These are phyloP conservation scores for Tetranychus piercei DNA, from an alignment of 2,888 invertebrate genomes.

Conservation along the genomic window DNA sequence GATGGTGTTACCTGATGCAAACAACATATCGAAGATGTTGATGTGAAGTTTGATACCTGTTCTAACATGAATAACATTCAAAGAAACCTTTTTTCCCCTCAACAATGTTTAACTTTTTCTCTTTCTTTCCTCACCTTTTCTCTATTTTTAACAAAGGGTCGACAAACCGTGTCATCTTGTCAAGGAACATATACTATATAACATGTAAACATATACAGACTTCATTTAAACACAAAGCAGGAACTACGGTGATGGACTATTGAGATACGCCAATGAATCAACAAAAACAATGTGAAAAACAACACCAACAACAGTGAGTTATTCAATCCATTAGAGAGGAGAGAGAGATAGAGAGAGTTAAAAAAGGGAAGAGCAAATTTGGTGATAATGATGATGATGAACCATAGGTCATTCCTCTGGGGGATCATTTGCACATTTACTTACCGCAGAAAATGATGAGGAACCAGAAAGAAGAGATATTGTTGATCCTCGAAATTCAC, in stretches of 20 bases:
- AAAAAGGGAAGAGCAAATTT: neutral
- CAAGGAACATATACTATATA: neutral
- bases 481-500: conserved; percentile 9
- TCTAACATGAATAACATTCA: no score
- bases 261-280: neutral
- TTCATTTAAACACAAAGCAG: neutral
- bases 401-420: neutral
- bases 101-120: no score
- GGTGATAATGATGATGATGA: no score
- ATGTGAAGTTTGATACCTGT: no score
- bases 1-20: no score
- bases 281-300: neutral
- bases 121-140: no score
- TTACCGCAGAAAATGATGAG: conserved; percentile 11
- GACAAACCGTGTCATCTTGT: neutral
- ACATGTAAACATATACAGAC: neutral
- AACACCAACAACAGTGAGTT: neutral
- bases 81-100: no score
- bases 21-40: no score
- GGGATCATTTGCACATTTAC: neutral
- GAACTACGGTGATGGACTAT: neutral
- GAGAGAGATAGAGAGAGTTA: neutral
- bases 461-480: conserved; percentile 4
- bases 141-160: neutral
- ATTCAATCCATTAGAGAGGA: neutral